A percentile compares a stretch with the other conserved stretches of the same genome.
Evolutionary conservation across 2,888 invertebrate species (phyloP).

Genomic region (Hoplodrina ambigua): DNA sequence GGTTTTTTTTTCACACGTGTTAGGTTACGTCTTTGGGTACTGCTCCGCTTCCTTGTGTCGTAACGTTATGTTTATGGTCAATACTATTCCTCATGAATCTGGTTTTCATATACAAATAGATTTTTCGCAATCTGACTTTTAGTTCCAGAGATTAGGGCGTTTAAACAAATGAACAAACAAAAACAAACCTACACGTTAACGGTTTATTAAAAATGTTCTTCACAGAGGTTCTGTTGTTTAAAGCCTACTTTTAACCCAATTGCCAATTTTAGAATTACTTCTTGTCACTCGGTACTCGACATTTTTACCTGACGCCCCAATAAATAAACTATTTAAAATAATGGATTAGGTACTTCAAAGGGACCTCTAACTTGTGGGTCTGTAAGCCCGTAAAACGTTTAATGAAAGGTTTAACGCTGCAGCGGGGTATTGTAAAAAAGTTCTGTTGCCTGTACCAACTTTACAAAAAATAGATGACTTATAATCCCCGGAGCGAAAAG

Average conservation of each 20-base stretch:
- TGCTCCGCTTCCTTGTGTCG: no score
- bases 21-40: no score
- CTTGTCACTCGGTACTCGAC: no score
- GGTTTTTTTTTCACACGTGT: no score
- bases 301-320: neutral
- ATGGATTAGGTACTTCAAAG: conserved; percentile 36
- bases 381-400: conserved; percentile 58
- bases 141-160: no score
- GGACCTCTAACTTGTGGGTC: conserved; percentile 33
- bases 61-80: no score
- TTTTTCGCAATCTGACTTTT: no score
- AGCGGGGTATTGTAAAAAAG: conserved; percentile 60
- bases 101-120: no score
- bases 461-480: conserved; percentile 55
- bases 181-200: neutral
- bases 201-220: neutral
- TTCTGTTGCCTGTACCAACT: conserved; percentile 46
- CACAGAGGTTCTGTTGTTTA: neutral
- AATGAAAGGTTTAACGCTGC: conserved; percentile 62
- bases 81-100: no score
- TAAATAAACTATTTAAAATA: conserved; percentile 43
- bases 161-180: no score
- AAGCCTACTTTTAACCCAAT: neutral
- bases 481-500: conserved; percentile 59
- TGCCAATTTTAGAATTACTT: no score